Percentiles rank a stretch among this genome's conserved stretches.
These are phyloP conservation scores for Seriola rivoliana DNA, from an alignment of 2,113 vertebrate genomes.

Conservation along the genomic window DNA sequence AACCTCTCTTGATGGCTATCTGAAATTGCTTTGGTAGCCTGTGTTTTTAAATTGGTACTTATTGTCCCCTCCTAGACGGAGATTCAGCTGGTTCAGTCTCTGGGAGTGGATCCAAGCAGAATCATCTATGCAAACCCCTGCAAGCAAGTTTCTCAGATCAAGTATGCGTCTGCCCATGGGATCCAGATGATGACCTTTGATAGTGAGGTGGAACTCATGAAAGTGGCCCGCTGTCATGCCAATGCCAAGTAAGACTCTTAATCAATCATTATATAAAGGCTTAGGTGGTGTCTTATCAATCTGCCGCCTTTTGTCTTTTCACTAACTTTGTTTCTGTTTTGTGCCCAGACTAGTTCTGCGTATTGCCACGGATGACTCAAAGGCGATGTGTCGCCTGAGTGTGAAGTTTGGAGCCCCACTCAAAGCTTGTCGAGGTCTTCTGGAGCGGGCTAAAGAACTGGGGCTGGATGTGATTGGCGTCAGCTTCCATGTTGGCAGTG, in stretches of 20 bases:
- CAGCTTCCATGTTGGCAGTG: conserved; percentile 98
- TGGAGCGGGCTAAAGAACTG: conserved; percentile 93
- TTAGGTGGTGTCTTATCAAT: not conserved
- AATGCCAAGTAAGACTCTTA: conserved; percentile 92
- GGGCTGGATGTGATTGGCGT: conserved; percentile 93
- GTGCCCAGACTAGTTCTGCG: conserved; percentile 91
- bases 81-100: conserved; percentile 94
- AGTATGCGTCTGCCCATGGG: conserved; percentile 93
- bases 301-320: not conserved
- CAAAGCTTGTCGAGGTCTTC: conserved; percentile 91
- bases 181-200: conserved; percentile 99
- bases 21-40: conserved; percentile 23
- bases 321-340: not conserved
- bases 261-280: not conserved
- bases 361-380: conserved; percentile 97
- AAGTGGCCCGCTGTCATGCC: conserved; percentile 93
- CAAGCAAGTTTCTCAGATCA: conserved; percentile 98
- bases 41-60: conserved; percentile 6
- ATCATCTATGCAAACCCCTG: conserved; percentile 99
- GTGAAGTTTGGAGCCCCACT: conserved; percentile 96
- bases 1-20: conserved; percentile 8
- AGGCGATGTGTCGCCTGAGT: conserved; percentile 94
- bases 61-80: conserved; percentile 86
- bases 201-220: conserved; percentile 96
- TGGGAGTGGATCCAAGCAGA: conserved; percentile 91